Conservation (phyloP, 2,888 invertebrate genomes). For the Sarcophaga subvicina region DNA sequence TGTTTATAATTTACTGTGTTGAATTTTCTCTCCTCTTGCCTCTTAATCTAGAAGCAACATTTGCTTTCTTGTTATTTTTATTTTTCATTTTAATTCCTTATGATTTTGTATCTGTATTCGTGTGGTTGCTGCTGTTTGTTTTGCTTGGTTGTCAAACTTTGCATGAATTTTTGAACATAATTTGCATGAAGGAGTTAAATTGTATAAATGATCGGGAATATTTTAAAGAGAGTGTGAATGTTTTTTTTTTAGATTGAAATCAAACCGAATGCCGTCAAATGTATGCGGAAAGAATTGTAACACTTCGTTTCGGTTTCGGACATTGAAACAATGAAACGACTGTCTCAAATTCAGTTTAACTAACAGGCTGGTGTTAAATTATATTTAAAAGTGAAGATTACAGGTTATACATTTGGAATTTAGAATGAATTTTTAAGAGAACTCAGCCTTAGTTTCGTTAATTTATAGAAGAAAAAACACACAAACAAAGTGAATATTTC, state of each 20-base stretch:
- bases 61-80: constrained; percentile 3
- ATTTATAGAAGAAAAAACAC: too few species aligned
- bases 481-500: too few species aligned
- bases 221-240: constrained; percentile 19
- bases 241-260: constrained; percentile 32
- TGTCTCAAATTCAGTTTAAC: too few species aligned
- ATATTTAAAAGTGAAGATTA: too few species aligned
- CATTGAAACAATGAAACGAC: too few species aligned
- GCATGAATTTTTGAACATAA: constrained; percentile 2
- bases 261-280: constrained; percentile 35
- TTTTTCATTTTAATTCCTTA: neutral
- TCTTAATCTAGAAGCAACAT: constrained; percentile 42
- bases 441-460: too few species aligned
- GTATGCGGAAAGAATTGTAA: constrained; percentile 20
- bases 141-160: constrained; percentile 24
- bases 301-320: neutral
- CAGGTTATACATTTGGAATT: too few species aligned
- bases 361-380: too few species aligned
- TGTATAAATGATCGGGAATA: constrained; percentile 55
- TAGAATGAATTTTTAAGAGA: too few species aligned
- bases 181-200: constrained; percentile 65
- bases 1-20: constrained; percentile 24
- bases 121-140: constrained; percentile 45
- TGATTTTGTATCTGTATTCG: constrained; percentile 27
- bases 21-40: neutral